Conservation (phyloP, 2,888 invertebrate species). For the Dryocosmus kuriphilus region DNA sequence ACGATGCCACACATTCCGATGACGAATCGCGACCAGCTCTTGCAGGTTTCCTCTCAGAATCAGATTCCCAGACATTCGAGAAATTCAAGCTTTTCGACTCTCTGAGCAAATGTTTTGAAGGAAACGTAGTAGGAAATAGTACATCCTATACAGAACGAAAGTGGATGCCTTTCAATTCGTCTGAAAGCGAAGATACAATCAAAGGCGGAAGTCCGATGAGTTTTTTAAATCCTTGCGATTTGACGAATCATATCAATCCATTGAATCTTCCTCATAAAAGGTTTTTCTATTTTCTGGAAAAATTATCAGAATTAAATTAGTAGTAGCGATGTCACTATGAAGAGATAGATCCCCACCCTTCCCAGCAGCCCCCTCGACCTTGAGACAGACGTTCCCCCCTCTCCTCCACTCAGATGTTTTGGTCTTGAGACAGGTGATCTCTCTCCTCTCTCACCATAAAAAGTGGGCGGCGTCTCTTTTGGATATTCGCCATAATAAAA, state of each 20-base stretch:
- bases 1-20: slow-evolving; percentile 56
- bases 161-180: slow-evolving; percentile 29
- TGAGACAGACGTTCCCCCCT: too few relatives aligned
- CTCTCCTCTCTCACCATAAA: too few relatives aligned
- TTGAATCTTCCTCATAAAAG: slow-evolving; percentile 56
- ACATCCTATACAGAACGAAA: slow-evolving; percentile 51
- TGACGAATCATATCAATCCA: slow-evolving; percentile 55
- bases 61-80: slow-evolving; percentile 6
- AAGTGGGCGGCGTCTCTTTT: too few relatives aligned
- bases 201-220: slow-evolving; percentile 59
- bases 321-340: too few relatives aligned
- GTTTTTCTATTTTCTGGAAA: slow-evolving; percentile 45
- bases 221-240: slow-evolving; percentile 59
- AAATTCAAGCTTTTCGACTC: slow-evolving; percentile 36
- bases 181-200: slow-evolving; percentile 16
- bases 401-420: too few relatives aligned
- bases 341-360: too few relatives aligned
- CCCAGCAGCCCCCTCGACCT: too few relatives aligned
- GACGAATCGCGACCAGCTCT: slow-evolving; percentile 46
- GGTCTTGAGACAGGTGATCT: too few relatives aligned
- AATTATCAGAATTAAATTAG: neutral
- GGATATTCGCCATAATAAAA: too few relatives aligned
- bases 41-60: slow-evolving; percentile 60
- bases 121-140: slow-evolving; percentile 20
- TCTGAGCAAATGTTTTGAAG: slow-evolving; percentile 54